These are phyloP conservation scores for Typhlichthys subterraneus DNA, from an alignment of 2,797 vertebrate genomes.

Conservation along the genomic window DNA sequence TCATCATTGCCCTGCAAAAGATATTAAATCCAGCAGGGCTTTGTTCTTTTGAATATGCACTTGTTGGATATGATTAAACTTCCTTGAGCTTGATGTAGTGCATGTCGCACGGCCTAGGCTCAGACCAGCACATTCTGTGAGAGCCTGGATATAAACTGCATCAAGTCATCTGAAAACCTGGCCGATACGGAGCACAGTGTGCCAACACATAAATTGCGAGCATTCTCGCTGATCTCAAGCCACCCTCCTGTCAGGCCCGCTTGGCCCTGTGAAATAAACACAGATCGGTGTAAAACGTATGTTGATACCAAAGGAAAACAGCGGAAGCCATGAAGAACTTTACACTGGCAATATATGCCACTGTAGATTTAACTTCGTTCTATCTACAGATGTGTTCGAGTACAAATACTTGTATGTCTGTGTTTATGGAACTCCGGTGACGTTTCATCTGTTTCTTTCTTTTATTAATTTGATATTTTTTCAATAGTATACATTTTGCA, in stretches of 20 bases:
- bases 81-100: constrained; percentile 36
- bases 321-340: constrained; percentile 30
- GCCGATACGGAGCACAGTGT: constrained; percentile 38
- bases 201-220: constrained; percentile 64
- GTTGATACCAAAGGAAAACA: constrained; percentile 15
- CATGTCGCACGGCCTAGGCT: constrained; percentile 39
- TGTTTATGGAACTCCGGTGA: no score
- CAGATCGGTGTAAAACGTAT: constrained; percentile 51
- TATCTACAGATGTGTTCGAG: constrained; percentile 8
- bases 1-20: constrained; percentile 18
- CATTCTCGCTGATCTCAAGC: constrained; percentile 44
- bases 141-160: constrained; percentile 31
- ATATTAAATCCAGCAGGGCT: constrained; percentile 16
- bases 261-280: constrained; percentile 31
- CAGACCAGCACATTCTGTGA: constrained; percentile 40
- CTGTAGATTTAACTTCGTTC: constrained; percentile 22
- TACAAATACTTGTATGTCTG: no score
- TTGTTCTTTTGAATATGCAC: constrained; percentile 24
- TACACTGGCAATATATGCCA: constrained; percentile 27
- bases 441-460: no score
- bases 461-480: no score
- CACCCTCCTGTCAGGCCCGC: constrained; percentile 48
- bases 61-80: constrained; percentile 30
- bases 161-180: constrained; percentile 63
- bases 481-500: no score